Evolutionary conservation across 1,140 invertebrate species (phyloP).

Genomic region (Homarus americanus): DNA sequence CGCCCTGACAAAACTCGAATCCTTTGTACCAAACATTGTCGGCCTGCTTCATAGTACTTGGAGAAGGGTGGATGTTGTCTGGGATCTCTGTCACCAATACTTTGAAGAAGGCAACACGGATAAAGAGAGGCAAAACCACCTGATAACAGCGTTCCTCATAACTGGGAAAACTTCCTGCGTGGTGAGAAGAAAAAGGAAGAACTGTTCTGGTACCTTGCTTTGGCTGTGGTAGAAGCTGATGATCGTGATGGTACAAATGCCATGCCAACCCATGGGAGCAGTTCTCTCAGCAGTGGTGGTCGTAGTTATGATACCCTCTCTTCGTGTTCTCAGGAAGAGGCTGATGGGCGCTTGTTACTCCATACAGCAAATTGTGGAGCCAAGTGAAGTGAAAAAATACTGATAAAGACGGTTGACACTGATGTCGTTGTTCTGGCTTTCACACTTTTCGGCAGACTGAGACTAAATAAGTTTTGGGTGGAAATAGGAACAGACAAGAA

Average conservation of each 20-base stretch:
- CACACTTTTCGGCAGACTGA: not conserved
- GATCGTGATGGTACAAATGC: not conserved
- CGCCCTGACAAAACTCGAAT: no score
- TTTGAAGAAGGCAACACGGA: not conserved
- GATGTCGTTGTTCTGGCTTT: not conserved
- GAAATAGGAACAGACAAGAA: not conserved
- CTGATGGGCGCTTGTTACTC: not conserved
- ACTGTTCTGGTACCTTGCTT: not conserved
- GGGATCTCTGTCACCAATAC: not conserved
- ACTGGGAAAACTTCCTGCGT: slow-evolving; percentile 15
- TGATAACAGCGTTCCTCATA: not conserved
- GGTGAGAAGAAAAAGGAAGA: slow-evolving; percentile 8
- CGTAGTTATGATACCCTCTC: not conserved
- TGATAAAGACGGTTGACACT: slow-evolving; percentile 9
- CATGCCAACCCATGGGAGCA: not conserved
- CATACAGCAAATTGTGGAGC: not conserved
- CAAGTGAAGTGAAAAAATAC: not conserved
- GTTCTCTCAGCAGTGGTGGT: not conserved
- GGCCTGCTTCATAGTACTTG: not conserved
- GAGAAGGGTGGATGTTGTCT: slow-evolving; percentile 12
- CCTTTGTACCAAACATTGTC: not conserved
- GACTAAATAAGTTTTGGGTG: not conserved
- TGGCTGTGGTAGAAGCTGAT: not conserved
- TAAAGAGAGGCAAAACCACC: not conserved
- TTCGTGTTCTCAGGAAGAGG: slow-evolving; percentile 14